Evolutionary conservation across 1,140 invertebrate species (phyloP), one percentile per base, ranked within the genome.

Genomic region (Bombus difficillimus): DNA sequence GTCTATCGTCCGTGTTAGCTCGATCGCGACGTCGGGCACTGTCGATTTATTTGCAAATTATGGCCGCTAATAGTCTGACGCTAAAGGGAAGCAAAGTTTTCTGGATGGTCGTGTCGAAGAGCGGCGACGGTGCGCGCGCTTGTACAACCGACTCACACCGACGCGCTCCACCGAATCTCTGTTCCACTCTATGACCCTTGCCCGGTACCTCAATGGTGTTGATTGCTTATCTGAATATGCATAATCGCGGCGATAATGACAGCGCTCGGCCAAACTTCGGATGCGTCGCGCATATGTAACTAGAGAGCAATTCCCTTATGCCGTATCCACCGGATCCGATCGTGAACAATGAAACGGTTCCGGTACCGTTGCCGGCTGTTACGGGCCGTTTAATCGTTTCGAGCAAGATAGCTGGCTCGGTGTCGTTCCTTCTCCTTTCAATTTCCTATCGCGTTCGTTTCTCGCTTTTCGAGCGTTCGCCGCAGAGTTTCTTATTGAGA

Each of bases 221-320:
- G 89, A 90, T 90, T 90, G 89, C 89, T 90, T 90, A 88, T 90
- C 83, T 83, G 89, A 90, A 90, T 90, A 90, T 90, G 89, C 89
- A 90, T 90, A 90, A 90, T 90, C 83, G 83, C 18, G 53, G 83
- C 77, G 86, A 90, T 90, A 90, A 90, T 90, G 89, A 83, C 89
- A 84, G 77, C 76, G 77, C 81, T 75, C 77, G 83, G 59, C 81
- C 82, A 86, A 89, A 85, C 77, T 76, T 83, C 78, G 89, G 77
- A 81, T 88, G 83, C 81, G 64, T 64, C 41, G 83, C 81, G 89
- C 89, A 90, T 90, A 90, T 85, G 80, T 90, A 90, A 90, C 88
- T 85, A 86, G 88, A 89, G 88, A 81, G 85, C 78, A 89, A 87
- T 90, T 90, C 89, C 82, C 89, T 90, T 83, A 88, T 85, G 80